Evolutionary conservation across 2,888 invertebrate genomes (phyloP), one percentile per base, ranked within the genome.

Genomic region (Andricus curvator): DNA sequence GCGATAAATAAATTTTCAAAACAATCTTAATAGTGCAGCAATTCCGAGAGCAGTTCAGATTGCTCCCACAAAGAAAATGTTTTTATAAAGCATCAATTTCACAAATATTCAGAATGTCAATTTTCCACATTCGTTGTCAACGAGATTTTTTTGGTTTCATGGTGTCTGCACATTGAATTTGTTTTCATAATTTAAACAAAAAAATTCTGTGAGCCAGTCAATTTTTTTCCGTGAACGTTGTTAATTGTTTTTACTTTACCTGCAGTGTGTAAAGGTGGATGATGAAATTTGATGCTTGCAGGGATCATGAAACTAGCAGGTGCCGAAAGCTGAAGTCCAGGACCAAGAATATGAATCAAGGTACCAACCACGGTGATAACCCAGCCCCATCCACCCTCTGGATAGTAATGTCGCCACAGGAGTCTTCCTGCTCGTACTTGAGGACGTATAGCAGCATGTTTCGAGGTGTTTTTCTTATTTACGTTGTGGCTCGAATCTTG

Each of bases 331-430:
- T 97, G 97, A 78, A 97, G 93, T 11, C 97, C 97, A 88, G 96
- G 96, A 76, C 95, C 95, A 77, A 97, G 93, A 78, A 96, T 93
- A 90, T 97, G 96, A 33, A 96, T 96, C 80, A 96, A 93, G 60
- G 89, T 88, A 65, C 88, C 86, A 41, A 96, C 94, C 37, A 96
- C 95, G 82, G 96, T 96, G 77, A 95, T 94, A 77, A 97, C 95
- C 96, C 96, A 97, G 22, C 97, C 97, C 97, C 97, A 97, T 20
- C 97, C 97, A 4, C 97, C 97, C 93, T 97, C 97, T 5, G 97
- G 97, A 92, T 97, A 97, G 93, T 97, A 97, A 87, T 97, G 96
- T 51, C 96, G 94, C 80, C 95, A 95, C 68, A 96, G 94, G 68
- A 96, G 94, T 78, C 95, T 93, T 15, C 95, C 94, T 0, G 95